phyloP scores from a whole-genome alignment of 2,888 invertebrate species.

The Polyommatus iphigenia region DNA sequence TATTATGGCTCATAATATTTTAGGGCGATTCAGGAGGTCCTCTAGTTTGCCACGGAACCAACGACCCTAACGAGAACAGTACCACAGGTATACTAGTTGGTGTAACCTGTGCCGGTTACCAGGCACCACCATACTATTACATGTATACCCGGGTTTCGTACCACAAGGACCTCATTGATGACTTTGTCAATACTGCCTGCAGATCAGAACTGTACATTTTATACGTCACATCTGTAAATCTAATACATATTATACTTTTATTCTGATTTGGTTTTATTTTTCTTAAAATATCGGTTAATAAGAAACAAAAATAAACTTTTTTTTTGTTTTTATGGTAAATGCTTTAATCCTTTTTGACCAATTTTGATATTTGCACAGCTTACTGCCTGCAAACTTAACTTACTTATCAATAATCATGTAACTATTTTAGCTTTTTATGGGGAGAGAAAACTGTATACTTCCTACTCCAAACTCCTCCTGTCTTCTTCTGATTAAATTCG shows the following conservation, averaged over 20 bases:
- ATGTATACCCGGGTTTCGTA: conserved; percentile 51
- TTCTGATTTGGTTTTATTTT: conserved; percentile 53
- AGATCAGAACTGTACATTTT: neutral
- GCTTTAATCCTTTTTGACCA: too few species aligned
- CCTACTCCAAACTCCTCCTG: too few species aligned
- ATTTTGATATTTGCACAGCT: too few species aligned
- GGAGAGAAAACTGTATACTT: too few species aligned
- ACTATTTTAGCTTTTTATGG: too few species aligned
- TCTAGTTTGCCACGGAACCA: conserved; percentile 52
- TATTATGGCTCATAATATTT: conserved; percentile 33
- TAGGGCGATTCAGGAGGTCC: conserved; percentile 69
- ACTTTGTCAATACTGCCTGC: neutral
- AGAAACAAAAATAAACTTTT: neutral
- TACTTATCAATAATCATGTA: too few species aligned
- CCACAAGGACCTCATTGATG: conserved; percentile 40
- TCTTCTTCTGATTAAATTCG: too few species aligned
- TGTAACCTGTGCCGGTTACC: conserved; percentile 44
- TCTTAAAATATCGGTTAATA: neutral
- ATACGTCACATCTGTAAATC: conserved; percentile 24
- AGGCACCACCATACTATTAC: conserved; percentile 28
- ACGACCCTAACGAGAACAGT: conserved; percentile 50
- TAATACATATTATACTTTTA: conserved; percentile 47
- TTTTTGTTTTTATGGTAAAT: too few species aligned
- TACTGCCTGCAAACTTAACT: too few species aligned
- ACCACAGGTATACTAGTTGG: conserved; percentile 53